Conservation (phyloP, 2,888 invertebrate genomes). For the Deroplatys truncata region DNA sequence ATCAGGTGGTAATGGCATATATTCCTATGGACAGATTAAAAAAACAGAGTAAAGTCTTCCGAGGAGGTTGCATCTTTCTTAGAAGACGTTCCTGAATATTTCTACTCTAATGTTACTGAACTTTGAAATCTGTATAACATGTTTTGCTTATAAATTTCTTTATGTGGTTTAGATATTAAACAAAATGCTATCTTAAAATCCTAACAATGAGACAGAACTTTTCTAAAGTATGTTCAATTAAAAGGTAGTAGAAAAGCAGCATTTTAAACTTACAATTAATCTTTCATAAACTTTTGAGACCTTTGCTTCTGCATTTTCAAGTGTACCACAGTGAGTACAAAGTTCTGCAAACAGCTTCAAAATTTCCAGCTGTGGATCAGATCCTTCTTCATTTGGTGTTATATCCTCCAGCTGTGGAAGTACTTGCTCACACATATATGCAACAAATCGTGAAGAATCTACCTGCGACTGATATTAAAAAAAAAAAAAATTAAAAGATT, state of each 20-base stretch:
- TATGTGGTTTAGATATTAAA: no score
- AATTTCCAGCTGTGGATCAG: slow-evolving; percentile 69
- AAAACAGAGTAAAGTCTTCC: no score
- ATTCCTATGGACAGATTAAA: slow-evolving; percentile 55
- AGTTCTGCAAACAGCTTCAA: slow-evolving; percentile 86
- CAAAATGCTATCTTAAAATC: no score
- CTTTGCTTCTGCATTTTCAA: slow-evolving; percentile 70
- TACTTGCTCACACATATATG: slow-evolving; percentile 80
- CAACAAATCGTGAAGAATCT: slow-evolving; percentile 78
- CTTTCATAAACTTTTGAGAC: slow-evolving; percentile 48
- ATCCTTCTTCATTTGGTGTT: slow-evolving; percentile 55
- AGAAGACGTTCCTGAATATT: no score
- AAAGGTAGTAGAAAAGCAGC: no score
- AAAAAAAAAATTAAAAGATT: slow-evolving; percentile 19
- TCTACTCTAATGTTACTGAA: no score
- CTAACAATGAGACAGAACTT: no score
- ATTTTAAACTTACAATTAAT: slow-evolving; percentile 19
- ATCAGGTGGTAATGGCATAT: slow-evolving; percentile 80
- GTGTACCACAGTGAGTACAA: slow-evolving; percentile 67
- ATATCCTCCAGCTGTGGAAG: slow-evolving; percentile 70
- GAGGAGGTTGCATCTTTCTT: no score
- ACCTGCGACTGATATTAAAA: slow-evolving; percentile 66
- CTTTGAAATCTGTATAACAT: no score
- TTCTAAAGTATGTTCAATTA: no score
- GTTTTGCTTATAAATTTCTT: no score